Evolutionary conservation across 2,888 invertebrate species (phyloP), one percentile per base, ranked within the genome.

Genomic region (Heteropelma amictum): DNA sequence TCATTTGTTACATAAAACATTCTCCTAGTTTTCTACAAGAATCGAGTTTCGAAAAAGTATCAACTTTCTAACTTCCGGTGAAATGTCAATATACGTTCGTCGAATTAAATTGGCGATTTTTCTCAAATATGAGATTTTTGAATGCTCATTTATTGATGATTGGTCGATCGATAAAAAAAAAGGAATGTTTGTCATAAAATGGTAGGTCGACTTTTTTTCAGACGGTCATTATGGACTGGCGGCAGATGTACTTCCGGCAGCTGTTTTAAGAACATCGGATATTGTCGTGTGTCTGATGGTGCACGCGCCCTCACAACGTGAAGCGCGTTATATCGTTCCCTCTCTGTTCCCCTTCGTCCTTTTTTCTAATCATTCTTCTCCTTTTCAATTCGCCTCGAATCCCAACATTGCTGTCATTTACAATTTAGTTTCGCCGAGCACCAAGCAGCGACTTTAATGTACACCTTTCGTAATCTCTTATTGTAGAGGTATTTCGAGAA

Each of bases 181-280:
- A 40, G 12, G 10, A 17, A 49, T 23, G 19, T 51, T 14, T 23
- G 17, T 30, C 17, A 51, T n/a, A 26, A 53, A 33, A 56, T 49
- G 1, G 45, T 45, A 42, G 60, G 14, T 47, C 64, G 65, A 69
- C 65, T 61, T 76, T 65, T 47, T 14, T 69, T 54, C 64, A 69
- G 61, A 68, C 68, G 69, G 69, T 69, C 72, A 72, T 63, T 49
- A 69, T 61, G 60, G 53, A 38, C 40, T 28, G 74, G 81, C 77
- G 84, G 84, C 86, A 86, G 87, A 86, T 87, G 87, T 85, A 86
- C 85, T 87, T 87, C 87, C 87, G 87, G 86, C 87, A 87, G 87
- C 86, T 87, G 87, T 79, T 76, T 68, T 67, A 49, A 82, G 80
- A 81, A 82, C 75, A 65, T 63, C 75, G 71, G 70, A 58, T n/a